These are phyloP conservation scores for Setipinna tenuifilis DNA, from an alignment of 2,797 vertebrate species.

Conservation along the genomic window DNA sequence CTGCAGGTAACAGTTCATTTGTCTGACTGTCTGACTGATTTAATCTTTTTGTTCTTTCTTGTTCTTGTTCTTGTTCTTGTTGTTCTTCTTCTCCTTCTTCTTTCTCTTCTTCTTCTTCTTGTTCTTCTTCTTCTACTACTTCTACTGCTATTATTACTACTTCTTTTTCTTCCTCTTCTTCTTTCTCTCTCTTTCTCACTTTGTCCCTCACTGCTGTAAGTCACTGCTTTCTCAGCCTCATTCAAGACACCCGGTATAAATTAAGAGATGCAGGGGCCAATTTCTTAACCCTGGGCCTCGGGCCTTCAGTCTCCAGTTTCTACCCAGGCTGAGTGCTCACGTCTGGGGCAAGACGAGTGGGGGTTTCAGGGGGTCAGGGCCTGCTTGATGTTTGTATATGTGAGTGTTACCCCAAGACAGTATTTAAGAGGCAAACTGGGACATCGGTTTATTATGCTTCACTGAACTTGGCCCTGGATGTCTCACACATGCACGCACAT, in stretches of 20 bases:
- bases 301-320: conserved; percentile 36
- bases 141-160: not conserved
- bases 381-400: conserved; percentile 19
- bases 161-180: not conserved
- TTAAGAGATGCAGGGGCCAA: conserved; percentile 38
- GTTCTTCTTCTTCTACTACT: not conserved
- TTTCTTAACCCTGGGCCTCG: conserved; percentile 42
- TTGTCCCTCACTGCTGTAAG: conserved; percentile 45
- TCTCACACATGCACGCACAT: not conserved
- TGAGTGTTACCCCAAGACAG: conserved; percentile 15
- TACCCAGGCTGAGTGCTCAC: not conserved
- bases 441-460: not conserved
- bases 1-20: not conserved
- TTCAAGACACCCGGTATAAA: conserved; percentile 44
- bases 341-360: not conserved
- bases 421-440: conserved; percentile 5
- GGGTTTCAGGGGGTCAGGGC: not conserved
- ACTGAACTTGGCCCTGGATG: conserved; percentile 7
- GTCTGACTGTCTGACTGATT: not conserved
- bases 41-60: not conserved
- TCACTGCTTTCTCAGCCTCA: conserved; percentile 35
- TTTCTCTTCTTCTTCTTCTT: conserved; percentile 36
- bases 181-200: conserved; percentile 32
- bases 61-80: conserved; percentile 44
- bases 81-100: conserved; percentile 33